Base-by-base conservation (phyloP, 2,797 vertebrate genomes). In the Cephalopachus bancanus region DNA sequence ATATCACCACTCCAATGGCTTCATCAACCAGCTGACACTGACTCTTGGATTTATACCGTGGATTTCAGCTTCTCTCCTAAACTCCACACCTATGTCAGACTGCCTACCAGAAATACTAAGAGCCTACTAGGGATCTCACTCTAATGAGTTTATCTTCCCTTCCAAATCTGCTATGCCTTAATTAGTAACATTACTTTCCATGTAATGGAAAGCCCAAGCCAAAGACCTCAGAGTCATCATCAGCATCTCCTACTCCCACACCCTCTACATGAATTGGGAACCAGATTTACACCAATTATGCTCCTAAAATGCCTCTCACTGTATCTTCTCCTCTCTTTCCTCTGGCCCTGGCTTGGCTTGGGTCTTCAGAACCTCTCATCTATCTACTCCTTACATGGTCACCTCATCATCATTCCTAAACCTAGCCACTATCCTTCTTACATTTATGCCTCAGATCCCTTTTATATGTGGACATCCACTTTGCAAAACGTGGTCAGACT, bases 21-120 rank as follows among this genome's bases (percentile, higher is more conserved):
- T 92, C 64, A 64, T 83, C 65, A 74, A 57, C 67, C 17, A 65
- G 20, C 55, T 74, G 30, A 85, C 49, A 69, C 64, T 96, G 69
- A 88, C 51, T 88, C 76, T 92, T 78, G 24, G 10, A 75, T 79
- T 67, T 12, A 71, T 57, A 75, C 4, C 5, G 51, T 83, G 10
- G 57, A n/a, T 22, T 93, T 94, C 67, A 86, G 79, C 60, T 87
- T 94, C 53, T 84, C 51, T 95, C 44, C 62, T 80, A 51, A 93
- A 33, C 2, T 62, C 26, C 49, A 78, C 9, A 57, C 8, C 1
- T 26, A n/a, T 57, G 28, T 84, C 57, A 17, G 85, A 20, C 49
- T 88, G 62, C 55, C 67, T 78, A 30, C 28, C 57, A 22, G 30
- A 65, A 75, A 16, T 53, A 86, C 16, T 8, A 71, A 65, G 30